Evolutionary conservation across 2,113 vertebrate species (phyloP), one percentile per base, ranked within the genome.

Genomic region (Coryphaenoides rupestris): DNA sequence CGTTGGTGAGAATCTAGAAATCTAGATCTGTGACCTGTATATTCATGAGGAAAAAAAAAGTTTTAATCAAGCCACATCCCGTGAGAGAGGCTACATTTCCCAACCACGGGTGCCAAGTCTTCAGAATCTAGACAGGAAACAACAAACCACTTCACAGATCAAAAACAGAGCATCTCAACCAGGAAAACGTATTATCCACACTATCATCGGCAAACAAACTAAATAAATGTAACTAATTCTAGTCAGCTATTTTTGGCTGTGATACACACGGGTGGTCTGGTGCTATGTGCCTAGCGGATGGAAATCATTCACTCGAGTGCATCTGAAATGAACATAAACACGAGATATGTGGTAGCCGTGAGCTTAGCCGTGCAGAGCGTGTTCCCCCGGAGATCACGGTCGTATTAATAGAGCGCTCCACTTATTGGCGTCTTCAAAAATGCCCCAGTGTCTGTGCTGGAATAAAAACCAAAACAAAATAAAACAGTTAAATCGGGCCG

Each of bases 251-350:
- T 69, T 54, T 63, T 62, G 61, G 61, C 73, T 54, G n/a, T 50
- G 58, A 52, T 62, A 50, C 69, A 62, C 28, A 19, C 14, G 14
- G 65, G 45, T 63, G 26, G 2, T 40, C 33, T 40, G 33, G 33
- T 10, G 9, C 33, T 66, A 64, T 76, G 72, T 76, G 68, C 75
- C 63, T 19, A 53, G 63, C 33, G 45, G 69, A 47, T 7, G 33
- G 6, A 64, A 24, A 24, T 50, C 50, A 55, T 55, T 50, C 21
- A 62, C 15, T 23, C 55, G 22, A 56, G 55, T 58, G 66, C 55
- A 55, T 74, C 46, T n/a, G 15, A 50, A 50, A n/a, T 50, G 47
- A 50, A 50, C 46, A 47, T 13, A 10, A 12, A 47, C 47, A 1
- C 47, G 16, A 17, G 47, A 3, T 50, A 3, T n/a, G 47, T 50